Evolutionary conservation across 2,888 invertebrate genomes (phyloP), one percentile per base, ranked within the genome.

Genomic region (Erannis defoliaria): DNA sequence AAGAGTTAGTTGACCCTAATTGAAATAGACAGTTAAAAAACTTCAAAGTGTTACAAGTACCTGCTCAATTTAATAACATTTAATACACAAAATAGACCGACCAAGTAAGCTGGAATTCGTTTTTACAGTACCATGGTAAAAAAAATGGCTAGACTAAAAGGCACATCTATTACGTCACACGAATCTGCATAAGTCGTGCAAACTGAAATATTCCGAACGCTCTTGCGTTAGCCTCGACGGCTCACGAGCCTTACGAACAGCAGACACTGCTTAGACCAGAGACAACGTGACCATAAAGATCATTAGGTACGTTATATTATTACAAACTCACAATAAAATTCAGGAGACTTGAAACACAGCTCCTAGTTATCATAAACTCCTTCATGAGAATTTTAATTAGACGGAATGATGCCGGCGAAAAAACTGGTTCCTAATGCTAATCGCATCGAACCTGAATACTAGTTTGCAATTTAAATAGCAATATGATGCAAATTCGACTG

Each of bases 401-500:
- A 56, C 58, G 46, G 48, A 60, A 64, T 43, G 53, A 29, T 53
- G 56, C 48, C 60, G 56, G 51, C 60, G 29, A 49, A 64, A 67
- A 63, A 71, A 71, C 71, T 63, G 64, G 71, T 66, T 71, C 57
- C 62, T 62, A 64, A 71, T 71, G 71, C 67, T 63, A 71, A 71
- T 71, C 23, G 60, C 51, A 56, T 38, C 65, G 61, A 68, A 71
- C 66, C 67, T 67, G 67, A 66, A 64, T 66, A 55, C 63, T 62
- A 67, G 71, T 64, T 66, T 56, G 66, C 67, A 66, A 67, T 68
- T 71, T 71, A 67, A 68, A 71, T 71, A 71, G 71, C n/a, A n/a
- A 71, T 71, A 71, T 68, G 67, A 71, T 71, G 71, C 71, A 67
- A 68, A 71, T 68, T 48, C 31, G 59, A 38, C 49, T 50, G 55